Evolutionary conservation across 2,113 vertebrate genomes (phyloP).

Genomic region (Mystacornis crossleyi): DNA sequence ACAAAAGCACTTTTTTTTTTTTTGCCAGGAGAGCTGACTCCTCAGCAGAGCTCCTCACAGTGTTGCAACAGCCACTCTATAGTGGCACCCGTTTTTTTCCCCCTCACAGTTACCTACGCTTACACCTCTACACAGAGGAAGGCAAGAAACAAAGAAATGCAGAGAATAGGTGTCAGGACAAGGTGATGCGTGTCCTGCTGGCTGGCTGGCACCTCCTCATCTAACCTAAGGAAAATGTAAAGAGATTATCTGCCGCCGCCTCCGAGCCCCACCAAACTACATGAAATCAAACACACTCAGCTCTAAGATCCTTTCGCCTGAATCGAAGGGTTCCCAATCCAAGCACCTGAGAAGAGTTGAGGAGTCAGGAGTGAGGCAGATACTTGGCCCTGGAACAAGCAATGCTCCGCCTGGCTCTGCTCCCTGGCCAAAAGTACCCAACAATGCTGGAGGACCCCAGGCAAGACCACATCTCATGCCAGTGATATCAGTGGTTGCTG

Average conservation of each 20-base stretch:
- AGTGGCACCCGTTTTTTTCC: not conserved
- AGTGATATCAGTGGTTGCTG: not conserved
- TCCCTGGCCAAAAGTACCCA: not conserved
- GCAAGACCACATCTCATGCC: fast-evolving
- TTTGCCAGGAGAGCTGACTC: not conserved
- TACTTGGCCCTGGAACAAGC: fast-evolving
- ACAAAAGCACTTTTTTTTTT: too few species aligned
- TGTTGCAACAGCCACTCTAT: not conserved
- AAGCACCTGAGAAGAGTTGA: not conserved
- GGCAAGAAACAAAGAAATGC: not conserved
- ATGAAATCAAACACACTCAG: not conserved
- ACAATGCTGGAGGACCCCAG: not conserved
- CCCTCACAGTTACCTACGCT: not conserved
- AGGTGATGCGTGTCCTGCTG: fast-evolving
- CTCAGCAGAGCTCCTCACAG: not conserved
- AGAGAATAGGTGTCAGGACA: not conserved
- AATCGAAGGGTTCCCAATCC: not conserved
- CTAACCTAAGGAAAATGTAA: not conserved
- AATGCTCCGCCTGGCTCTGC: not conserved
- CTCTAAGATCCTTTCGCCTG: not conserved
- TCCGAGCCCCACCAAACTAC: not conserved
- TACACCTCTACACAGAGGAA: not conserved
- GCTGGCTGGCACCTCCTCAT: not conserved
- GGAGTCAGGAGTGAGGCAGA: fast-evolving
- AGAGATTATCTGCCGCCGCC: not conserved